Evolutionary conservation across 2,113 vertebrate genomes (phyloP).

Genomic region (Panthera tigris): DNA sequence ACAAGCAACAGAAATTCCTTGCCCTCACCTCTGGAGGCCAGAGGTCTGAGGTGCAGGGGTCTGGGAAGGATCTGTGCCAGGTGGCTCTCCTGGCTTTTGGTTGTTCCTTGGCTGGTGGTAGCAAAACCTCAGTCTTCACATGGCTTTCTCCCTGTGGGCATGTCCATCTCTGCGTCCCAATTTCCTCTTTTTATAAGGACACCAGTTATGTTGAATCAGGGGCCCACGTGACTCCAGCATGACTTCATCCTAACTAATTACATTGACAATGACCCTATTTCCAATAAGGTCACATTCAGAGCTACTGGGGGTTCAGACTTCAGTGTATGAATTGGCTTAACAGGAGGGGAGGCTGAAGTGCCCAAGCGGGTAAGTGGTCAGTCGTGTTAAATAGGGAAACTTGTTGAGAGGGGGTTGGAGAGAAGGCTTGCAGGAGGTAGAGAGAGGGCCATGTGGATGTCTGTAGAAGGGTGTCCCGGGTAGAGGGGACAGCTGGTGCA

Average conservation of each 20-base stretch:
- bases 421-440: not conserved
- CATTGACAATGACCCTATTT: not conserved
- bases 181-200: not conserved
- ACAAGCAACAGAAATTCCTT: not conserved
- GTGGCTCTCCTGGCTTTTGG: not conserved
- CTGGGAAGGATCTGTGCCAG: not conserved
- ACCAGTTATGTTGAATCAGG: not conserved
- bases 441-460: not conserved
- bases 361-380: not conserved
- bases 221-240: not conserved
- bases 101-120: not conserved
- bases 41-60: not conserved
- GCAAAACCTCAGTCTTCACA: not conserved
- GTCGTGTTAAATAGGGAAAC: not conserved
- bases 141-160: not conserved
- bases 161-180: not conserved
- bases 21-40: not conserved
- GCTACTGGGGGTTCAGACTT: not conserved
- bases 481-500: not conserved
- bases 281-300: not conserved
- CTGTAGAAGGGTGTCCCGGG: not conserved
- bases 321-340: not conserved
- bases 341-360: not conserved
- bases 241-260: not conserved
- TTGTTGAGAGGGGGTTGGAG: not conserved